Evolutionary conservation across 2,113 vertebrate genomes (phyloP).

Genomic region (Neodontobutis hainanensis): DNA sequence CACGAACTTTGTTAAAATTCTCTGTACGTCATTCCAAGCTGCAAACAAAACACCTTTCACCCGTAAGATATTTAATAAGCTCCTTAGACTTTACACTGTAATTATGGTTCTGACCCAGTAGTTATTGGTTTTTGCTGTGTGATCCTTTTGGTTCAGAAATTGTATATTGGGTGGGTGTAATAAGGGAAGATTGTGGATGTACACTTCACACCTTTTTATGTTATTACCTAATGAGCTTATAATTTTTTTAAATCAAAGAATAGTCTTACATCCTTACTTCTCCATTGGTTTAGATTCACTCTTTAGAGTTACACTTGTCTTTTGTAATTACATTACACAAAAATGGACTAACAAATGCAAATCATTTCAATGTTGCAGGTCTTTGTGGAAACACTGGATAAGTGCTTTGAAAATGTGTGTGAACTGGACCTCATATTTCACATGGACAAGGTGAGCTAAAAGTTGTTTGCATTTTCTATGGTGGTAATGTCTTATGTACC

Average conservation of each 20-base stretch:
- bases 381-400: constrained; percentile 95
- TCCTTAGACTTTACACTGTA: no score
- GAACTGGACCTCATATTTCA: constrained; percentile 96
- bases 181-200: background rate
- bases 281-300: background rate
- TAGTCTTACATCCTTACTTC: background rate
- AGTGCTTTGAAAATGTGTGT: constrained; percentile 96
- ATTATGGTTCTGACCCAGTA: no score
- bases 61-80: no score
- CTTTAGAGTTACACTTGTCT: no score
- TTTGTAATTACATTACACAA: no score
- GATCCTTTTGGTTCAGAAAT: no score
- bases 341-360: no score
- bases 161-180: no score
- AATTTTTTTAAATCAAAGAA: background rate
- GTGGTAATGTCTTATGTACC: background rate
- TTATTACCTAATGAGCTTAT: background rate
- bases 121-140: no score
- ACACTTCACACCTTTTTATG: background rate
- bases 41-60: no score
- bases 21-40: background rate
- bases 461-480: background rate
- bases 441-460: constrained; percentile 89
- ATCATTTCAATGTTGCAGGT: constrained; percentile 75
- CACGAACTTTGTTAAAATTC: background rate